Percentiles rank a stretch among this genome's conserved stretches.
These are phyloP conservation scores for Pterophyllum scalare DNA, from an alignment of 2,113 vertebrate species.

Conservation along the genomic window DNA sequence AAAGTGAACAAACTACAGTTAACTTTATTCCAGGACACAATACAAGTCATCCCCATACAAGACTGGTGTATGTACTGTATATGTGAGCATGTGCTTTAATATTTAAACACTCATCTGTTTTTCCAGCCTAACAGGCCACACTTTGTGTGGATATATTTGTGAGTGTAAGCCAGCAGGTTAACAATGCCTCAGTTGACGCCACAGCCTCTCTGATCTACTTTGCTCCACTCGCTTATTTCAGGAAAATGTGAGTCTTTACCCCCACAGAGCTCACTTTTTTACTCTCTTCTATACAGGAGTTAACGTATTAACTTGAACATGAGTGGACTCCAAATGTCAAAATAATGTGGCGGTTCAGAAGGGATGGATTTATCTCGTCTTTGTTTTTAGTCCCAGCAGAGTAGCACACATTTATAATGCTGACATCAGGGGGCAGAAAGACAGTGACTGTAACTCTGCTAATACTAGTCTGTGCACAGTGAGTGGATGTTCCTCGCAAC, in stretches of 20 bases:
- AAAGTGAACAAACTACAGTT: not conserved
- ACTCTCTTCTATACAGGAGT: not conserved
- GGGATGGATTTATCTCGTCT: not conserved
- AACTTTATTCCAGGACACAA: not conserved
- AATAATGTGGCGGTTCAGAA: not conserved
- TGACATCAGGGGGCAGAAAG: not conserved
- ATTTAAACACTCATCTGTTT: not conserved
- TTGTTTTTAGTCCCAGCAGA: not conserved
- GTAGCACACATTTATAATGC: not conserved
- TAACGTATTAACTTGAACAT: not conserved
- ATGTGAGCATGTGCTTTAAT: not conserved
- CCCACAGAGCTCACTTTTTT: not conserved
- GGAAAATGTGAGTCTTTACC: slow-evolving; percentile 12
- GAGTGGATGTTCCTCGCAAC: not conserved
- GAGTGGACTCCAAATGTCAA: not conserved
- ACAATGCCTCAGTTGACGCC: not conserved
- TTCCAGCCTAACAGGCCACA: not conserved
- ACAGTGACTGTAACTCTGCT: not conserved
- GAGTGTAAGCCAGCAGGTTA: slow-evolving; percentile 6
- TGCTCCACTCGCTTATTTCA: not conserved
- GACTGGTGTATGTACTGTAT: not conserved
- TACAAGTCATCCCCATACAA: not conserved
- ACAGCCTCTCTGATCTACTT: not conserved
- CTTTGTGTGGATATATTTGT: not conserved
- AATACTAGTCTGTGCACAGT: not conserved